These are phyloP conservation scores for Lagodon rhomboides DNA, from an alignment of 2,797 vertebrate genomes.

Conservation along the genomic window DNA sequence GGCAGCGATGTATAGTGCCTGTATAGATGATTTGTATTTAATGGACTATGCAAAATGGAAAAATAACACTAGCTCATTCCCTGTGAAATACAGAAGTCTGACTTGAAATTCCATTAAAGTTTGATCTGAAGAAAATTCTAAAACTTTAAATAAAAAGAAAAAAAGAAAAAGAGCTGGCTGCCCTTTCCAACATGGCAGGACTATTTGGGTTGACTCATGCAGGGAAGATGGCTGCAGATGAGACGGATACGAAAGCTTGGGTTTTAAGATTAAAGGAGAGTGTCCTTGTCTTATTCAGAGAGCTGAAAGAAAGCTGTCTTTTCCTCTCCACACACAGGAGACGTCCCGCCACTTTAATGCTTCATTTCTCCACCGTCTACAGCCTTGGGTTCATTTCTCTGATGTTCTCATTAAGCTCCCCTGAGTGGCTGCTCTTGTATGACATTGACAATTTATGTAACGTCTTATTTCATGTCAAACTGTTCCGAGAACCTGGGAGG, in stretches of 20 bases:
- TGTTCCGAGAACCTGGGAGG: slow-evolving; percentile 31
- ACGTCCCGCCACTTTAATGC: slow-evolving; percentile 54
- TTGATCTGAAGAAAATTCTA: slow-evolving; percentile 10
- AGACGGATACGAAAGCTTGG: slow-evolving; percentile 29
- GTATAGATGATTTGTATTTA: background rate
- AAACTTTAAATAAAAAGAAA: slow-evolving; percentile 3
- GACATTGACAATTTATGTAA: slow-evolving; percentile 68
- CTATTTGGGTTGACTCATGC: slow-evolving; percentile 34
- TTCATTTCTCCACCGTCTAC: slow-evolving; percentile 50
- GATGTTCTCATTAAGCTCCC: slow-evolving; percentile 64
- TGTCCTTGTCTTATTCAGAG: slow-evolving; percentile 49
- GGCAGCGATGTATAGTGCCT: background rate
- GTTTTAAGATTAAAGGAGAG: slow-evolving; percentile 59
- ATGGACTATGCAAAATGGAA: no score
- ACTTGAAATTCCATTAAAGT: slow-evolving; percentile 1
- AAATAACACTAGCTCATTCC: background rate
- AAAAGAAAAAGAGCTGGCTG: background rate
- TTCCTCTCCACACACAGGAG: slow-evolving; percentile 12
- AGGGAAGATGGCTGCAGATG: slow-evolving; percentile 49
- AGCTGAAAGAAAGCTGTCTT: slow-evolving; percentile 47
- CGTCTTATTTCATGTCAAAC: slow-evolving; percentile 59
- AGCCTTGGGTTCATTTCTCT: slow-evolving; percentile 61
- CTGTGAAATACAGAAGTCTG: background rate
- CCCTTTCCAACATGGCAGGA: slow-evolving; percentile 9
- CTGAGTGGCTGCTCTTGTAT: slow-evolving; percentile 54